Base-by-base conservation (phyloP, 2,888 invertebrate species). In the Syrphus vitripennis region DNA sequence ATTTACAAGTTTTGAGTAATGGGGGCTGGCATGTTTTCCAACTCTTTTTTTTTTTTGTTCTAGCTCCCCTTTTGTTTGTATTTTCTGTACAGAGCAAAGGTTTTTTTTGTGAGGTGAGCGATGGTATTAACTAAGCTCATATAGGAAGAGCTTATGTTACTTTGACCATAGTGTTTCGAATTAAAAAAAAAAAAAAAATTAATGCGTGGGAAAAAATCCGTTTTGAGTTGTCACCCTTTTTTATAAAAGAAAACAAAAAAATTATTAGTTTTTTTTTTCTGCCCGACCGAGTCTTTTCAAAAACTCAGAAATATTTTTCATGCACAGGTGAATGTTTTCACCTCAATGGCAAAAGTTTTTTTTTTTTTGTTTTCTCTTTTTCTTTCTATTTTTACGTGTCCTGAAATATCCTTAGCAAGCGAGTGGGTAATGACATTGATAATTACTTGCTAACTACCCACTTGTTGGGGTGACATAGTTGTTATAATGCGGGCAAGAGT, bases 1-100 rank as follows among this genome's bases (percentile, higher is more conserved):
- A 84, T 84, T 84, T 77, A 84, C 84, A 84, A 84, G 76, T 84
- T 84, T 81, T 81, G 84, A 84, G 84, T 84, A 84, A 84, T 84
- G 80, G 76, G 61, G 59, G 76, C 67, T 84, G 55, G 81, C 50
- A 61, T 76, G 67, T 76, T 72, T 72, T 19, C 45, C 45, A 59
- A 70, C 55, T 21, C 26, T 55, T 55, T 48, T 21, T 19, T 42
- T 24, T 48, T 3, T 4, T 50, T 14, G 0, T n/a, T n/a, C 40
- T 7, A 6, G 6, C 29, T 12, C 10, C 26, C 61, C 26, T 10
- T 37, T n/a, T 65, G 50, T 65, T 42, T 55, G 55, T 61, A 4
- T 12, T 50, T 55, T 71, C 48, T 10, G n/a, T n/a, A n/a, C 31
- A 71, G 31, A 24, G 57, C 61, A 31, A 12, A 45, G 29, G 67